phyloP scores from a whole-genome alignment of 2,888 invertebrate genomes.

The Latheticus oryzae region DNA sequence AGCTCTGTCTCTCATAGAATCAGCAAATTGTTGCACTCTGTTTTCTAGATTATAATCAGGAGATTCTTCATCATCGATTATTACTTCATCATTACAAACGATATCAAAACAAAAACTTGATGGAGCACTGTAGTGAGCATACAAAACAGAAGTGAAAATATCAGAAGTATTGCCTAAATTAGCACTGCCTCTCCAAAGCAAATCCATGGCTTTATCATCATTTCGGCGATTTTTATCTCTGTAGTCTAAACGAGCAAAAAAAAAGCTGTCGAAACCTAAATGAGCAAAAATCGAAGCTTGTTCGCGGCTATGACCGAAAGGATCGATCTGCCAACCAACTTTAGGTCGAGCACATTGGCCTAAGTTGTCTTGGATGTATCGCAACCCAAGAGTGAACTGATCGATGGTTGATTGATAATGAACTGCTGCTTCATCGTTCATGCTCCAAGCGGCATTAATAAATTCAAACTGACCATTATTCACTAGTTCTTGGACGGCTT shows the following conservation, averaged over 20 bases:
- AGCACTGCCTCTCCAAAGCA: constrained; percentile 75
- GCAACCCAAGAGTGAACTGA: constrained; percentile 68
- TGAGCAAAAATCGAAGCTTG: constrained; percentile 74
- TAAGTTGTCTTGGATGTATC: constrained; percentile 75
- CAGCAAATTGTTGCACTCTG: constrained; percentile 53
- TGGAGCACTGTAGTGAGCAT: constrained; percentile 69
- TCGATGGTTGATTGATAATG: constrained; percentile 78
- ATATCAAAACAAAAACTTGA: constrained; percentile 72
- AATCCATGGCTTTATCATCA: constrained; percentile 73
- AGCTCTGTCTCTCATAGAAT: constrained; percentile 58
- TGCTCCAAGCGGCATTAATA: constrained; percentile 71
- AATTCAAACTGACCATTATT: constrained; percentile 72
- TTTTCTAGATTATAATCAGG: constrained; percentile 69
- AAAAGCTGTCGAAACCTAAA: constrained; percentile 79
- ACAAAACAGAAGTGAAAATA: constrained; percentile 46
- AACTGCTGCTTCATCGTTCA: constrained; percentile 73
- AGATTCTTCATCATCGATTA: constrained; percentile 68
- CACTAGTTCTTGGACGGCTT: constrained; percentile 70
- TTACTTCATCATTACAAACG: constrained; percentile 63
- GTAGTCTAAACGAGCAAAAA: constrained; percentile 77
- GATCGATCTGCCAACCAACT: constrained; percentile 87
- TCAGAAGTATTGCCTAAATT: constrained; percentile 63
- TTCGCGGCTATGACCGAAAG: constrained; percentile 83
- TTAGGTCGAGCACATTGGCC: constrained; percentile 79
- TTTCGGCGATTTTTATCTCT: constrained; percentile 72